Evolutionary conservation across 2,888 invertebrate species (phyloP), one percentile per base, ranked within the genome.

Genomic region (Noctua fimbriata): DNA sequence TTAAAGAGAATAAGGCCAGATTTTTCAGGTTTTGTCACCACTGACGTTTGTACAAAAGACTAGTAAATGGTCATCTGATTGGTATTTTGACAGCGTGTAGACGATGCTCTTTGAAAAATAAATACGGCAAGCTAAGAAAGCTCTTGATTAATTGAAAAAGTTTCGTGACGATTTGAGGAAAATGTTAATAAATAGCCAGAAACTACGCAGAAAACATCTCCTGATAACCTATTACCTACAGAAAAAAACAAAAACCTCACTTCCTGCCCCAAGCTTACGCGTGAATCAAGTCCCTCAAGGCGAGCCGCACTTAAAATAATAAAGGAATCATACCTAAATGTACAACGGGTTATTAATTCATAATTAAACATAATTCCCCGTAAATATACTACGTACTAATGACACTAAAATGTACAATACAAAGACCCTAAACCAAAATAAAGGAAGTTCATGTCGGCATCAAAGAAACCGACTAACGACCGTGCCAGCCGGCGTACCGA

Each of bases 401-500:
- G 88, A 89, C 89, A 89, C 88, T 89, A 88, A 88, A 89, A 86
- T 88, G 87, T 87, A 89, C 84, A 86, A 76, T 90, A 91, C 90
- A 92, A 91, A 92, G 92, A 92, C 90, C 87, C 82, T 79, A 88
- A 78, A 87, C 81, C 79, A 85, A 89, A 89, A 89, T 92, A 89
- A 92, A 91, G 91, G 90, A 91, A 92, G 90, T 90, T 87, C 86
- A 89, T 89, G 90, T 83, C 85, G 89, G 90, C 92, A 90, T 95
- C 95, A 95, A 95, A 95, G 95, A 91, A 90, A 91, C 94, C 94
- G 89, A 85, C 89, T 94, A 89, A 90, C 89, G 89, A 89, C 90
- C 91, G 88, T 90, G 87, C 90, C 89, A 89, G 89, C 87, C 89
- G 89, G 88, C 85, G 88, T 87, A 84, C 88, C 90, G 91, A 93